Evolutionary conservation across 2,113 vertebrate genomes (phyloP).

Genomic region (Struthidea cinerea): DNA sequence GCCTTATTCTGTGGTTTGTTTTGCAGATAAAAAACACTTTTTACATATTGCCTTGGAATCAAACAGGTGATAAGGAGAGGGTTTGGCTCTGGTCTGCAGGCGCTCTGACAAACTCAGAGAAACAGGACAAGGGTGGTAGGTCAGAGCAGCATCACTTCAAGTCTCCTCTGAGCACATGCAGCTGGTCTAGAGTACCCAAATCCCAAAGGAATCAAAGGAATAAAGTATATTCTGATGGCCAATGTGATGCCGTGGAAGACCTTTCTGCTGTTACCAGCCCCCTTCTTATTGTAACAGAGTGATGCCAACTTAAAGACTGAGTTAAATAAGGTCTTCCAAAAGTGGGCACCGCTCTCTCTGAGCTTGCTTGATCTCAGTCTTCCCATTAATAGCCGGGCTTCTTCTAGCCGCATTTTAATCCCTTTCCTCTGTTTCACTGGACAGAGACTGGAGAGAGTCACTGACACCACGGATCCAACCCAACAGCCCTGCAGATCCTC

Average conservation of each 20-base stretch:
- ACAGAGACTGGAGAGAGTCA: slow-evolving; percentile 51
- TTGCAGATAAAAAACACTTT: neutral
- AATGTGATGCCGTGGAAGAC: neutral
- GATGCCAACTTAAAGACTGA: neutral
- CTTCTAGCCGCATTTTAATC: neutral
- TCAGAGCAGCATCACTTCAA: neutral
- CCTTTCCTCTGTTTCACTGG: neutral
- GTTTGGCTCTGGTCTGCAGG: neutral
- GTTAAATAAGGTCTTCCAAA: neutral
- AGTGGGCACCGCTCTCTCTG: rapidly evolving
- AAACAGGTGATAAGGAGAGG: neutral
- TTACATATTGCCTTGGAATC: neutral
- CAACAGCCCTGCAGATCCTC: neutral
- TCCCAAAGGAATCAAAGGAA: neutral
- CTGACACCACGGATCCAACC: neutral
- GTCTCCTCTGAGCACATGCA: neutral
- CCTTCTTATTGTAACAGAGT: neutral
- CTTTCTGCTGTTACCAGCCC: neutral
- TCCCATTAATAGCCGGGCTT: neutral
- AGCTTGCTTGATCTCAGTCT: neutral
- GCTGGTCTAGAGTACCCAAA: neutral
- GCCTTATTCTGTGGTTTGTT: neutral
- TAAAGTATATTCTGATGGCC: neutral
- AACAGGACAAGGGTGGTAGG: neutral
- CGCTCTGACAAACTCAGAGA: neutral